Conservation (phyloP, 2,113 vertebrate genomes). For the Fregetta grallaria region DNA sequence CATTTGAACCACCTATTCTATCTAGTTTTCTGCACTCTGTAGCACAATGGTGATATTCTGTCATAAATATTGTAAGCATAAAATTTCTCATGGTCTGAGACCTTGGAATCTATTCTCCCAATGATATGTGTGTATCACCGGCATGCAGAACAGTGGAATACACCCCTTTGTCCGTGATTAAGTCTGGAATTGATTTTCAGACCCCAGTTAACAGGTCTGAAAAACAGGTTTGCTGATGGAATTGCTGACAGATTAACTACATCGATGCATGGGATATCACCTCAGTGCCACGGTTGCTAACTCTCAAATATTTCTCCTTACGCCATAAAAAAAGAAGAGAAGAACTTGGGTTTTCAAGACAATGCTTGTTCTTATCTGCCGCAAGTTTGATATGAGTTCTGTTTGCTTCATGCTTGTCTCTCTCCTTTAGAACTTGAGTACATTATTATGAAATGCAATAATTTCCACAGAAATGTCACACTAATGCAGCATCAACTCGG, state of each 20-base stretch:
- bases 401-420: slow-evolving; percentile 6
- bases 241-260: slow-evolving; percentile 22
- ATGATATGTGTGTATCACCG: neutral
- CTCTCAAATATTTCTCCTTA: slow-evolving; percentile 24
- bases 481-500: neutral
- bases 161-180: neutral
- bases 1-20: slow-evolving; percentile 6
- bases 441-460: slow-evolving; percentile 4
- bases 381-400: neutral
- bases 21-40: neutral
- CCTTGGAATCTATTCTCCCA: neutral
- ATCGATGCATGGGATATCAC: neutral
- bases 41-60: neutral
- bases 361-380: neutral
- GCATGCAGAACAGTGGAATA: neutral
- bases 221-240: slow-evolving; percentile 35
- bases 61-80: slow-evolving; percentile 32
- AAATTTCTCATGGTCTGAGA: slow-evolving; percentile 4
- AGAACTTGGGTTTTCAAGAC: slow-evolving; percentile 25
- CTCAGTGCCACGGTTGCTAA: neutral
- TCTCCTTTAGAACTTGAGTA: neutral
- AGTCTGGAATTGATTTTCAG: slow-evolving; percentile 46
- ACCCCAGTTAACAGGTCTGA: slow-evolving; percentile 31
- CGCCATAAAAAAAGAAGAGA: neutral
- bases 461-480: neutral